A percentile compares a stretch with the other conserved stretches of the same genome.
Conservation (phyloP, 2,797 vertebrate genomes). For the Sebastes miniatus region DNA sequence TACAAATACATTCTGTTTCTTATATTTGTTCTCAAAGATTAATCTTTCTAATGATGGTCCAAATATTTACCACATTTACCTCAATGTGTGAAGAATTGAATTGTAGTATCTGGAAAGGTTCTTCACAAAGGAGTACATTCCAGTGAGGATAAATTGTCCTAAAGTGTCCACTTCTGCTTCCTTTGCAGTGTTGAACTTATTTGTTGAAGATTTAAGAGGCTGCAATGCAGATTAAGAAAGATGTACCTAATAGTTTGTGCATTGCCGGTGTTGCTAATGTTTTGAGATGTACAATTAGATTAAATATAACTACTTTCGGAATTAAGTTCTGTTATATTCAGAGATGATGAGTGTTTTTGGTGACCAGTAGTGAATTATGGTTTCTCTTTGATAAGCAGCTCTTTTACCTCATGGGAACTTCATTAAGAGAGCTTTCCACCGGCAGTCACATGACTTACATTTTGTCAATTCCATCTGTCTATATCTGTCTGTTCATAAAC, state of each 20-base stretch:
- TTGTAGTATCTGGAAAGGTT: neutral
- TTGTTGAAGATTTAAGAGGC: neutral
- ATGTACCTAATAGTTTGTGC: neutral
- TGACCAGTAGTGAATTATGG: neutral
- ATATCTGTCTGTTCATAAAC: neutral
- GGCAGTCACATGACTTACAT: slow-evolving; percentile 39
- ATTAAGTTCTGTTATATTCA: neutral
- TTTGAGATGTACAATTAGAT: neutral
- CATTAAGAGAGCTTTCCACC: neutral
- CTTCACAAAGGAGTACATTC: too few relatives aligned
- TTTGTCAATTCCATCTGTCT: neutral
- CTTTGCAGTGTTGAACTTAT: neutral
- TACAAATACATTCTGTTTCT: neutral
- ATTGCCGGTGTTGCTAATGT: neutral
- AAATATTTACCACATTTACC: neutral
- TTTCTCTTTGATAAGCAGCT: too few relatives aligned
- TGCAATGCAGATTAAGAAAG: neutral
- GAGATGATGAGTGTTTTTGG: neutral
- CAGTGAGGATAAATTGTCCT: neutral
- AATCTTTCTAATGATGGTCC: neutral
- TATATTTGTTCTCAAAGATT: neutral
- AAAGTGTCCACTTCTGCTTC: neutral
- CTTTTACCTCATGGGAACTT: neutral
- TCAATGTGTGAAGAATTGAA: neutral
- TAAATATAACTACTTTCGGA: neutral